A percentile compares a stretch with the other conserved stretches of the same genome.
phyloP scores from a whole-genome alignment of 2,113 vertebrate species.

The Megaceryle torquata region DNA sequence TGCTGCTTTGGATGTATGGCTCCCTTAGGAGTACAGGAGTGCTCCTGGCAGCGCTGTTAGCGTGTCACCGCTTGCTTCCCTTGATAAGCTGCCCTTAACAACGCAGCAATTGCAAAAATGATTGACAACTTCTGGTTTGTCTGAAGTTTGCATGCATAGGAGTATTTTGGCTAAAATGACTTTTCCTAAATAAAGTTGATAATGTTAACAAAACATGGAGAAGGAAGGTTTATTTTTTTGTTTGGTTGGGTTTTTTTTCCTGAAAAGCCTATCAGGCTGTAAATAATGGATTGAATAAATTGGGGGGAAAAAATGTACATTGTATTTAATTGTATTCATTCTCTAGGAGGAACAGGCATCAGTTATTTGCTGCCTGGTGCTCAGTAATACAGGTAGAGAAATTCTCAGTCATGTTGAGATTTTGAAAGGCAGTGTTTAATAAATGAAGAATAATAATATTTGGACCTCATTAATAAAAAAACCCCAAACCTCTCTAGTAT shows the following conservation, averaged over 20 bases:
- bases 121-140: neutral
- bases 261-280: neutral
- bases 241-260: neutral
- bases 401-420: neutral
- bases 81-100: neutral
- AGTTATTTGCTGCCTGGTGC: neutral
- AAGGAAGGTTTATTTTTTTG: neutral
- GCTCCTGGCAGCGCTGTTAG: rapidly evolving
- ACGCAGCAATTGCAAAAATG: neutral
- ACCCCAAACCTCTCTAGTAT: neutral
- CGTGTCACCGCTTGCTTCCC: neutral
- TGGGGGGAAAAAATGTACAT: rapidly evolving
- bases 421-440: neutral
- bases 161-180: neutral
- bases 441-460: neutral
- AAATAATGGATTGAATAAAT: neutral
- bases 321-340: neutral
- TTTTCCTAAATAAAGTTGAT: neutral
- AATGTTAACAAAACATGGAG: neutral
- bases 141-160: rapidly evolving
- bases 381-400: neutral
- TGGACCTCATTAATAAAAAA: neutral
- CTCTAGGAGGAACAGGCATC: neutral
- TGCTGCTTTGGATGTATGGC: rapidly evolving
- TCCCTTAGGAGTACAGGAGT: neutral